Evolutionary conservation across 1,140 invertebrate genomes (phyloP), one percentile per base, ranked within the genome.

Genomic region (Neocloeon triangulifer): DNA sequence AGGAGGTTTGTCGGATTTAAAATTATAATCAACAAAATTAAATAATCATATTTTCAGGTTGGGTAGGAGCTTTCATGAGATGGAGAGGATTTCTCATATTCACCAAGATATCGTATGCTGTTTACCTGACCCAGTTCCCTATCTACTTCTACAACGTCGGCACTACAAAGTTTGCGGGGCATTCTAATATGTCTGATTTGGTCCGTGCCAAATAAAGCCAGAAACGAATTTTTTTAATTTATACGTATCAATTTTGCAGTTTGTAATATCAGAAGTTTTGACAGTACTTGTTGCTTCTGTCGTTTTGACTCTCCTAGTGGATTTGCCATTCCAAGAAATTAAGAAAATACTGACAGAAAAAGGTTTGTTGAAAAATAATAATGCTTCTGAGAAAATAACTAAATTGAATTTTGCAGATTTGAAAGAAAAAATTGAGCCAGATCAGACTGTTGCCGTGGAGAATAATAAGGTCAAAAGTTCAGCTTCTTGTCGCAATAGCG

Each of bases 41-140:
- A 33, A 19, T 18, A 28, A 19, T 32, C 10, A 18, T 34, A 18
- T 32, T 32, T 2, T 29, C 17, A 35, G 16, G 27, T 39, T 66
- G 65, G 55, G 34, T 51, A 1, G 57, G 51, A 13, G 52, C 41
- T 39, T 30, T 64, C 21, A 58, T 62, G 25, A 54, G 60, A 3
- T 70, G 66, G 64, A 58, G 47, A 40, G 63, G 64, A 30, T 72
- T 69, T 38, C 45, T 64, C 34, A 51, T 71, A 12, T 61, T 58
- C 19, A 70, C 69, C 2, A 57, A 64, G 41, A 45, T 71, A 1
- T 66, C 68, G 35, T 73, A 71, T 39, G 62, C 67, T 8, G 49
- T 71, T 33, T 73, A 73, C 41, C 44, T 73, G 21, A 68, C 65
- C 19, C 69, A 73, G 39, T 73, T 71, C 44, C 69, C 69, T 8